phyloP scores from a whole-genome alignment of 2,797 vertebrate genomes.

The Allobates femoralis region DNA sequence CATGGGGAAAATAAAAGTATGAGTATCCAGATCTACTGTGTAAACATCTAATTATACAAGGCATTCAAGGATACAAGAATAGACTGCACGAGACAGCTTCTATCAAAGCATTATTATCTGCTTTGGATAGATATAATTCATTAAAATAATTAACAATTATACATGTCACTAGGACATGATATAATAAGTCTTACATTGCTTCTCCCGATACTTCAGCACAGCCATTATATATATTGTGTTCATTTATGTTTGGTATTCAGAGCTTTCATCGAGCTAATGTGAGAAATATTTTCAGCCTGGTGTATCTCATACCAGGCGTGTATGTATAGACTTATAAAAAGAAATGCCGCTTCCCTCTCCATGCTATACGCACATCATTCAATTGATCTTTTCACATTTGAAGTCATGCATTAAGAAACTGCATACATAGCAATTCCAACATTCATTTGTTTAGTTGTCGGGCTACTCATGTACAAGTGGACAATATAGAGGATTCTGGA shows the following conservation, averaged over 20 bases:
- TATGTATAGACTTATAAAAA: conserved; percentile 45
- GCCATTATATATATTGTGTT: conserved; percentile 35
- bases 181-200: conserved; percentile 18
- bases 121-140: conserved; percentile 29
- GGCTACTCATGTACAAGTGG: neutral
- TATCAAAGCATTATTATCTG: conserved; percentile 31
- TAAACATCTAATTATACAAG: neutral
- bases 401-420: neutral
- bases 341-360: neutral
- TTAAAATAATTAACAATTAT: conserved; percentile 47
- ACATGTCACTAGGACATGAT: neutral
- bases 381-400: neutral
- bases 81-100: conserved; percentile 23
- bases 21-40: neutral
- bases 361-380: neutral
- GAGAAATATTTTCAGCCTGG: conserved; percentile 50
- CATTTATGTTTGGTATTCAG: conserved; percentile 58
- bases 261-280: conserved; percentile 53
- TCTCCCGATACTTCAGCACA: conserved; percentile 1
- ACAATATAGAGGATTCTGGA: neutral
- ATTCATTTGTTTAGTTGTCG: neutral
- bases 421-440: neutral
- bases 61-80: neutral
- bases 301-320: conserved; percentile 54
- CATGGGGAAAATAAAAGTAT: neutral